A percentile compares a stretch with the other conserved stretches of the same genome.
Conservation (phyloP, 2,113 vertebrate genomes). For the Collichthys lucidus region DNA sequence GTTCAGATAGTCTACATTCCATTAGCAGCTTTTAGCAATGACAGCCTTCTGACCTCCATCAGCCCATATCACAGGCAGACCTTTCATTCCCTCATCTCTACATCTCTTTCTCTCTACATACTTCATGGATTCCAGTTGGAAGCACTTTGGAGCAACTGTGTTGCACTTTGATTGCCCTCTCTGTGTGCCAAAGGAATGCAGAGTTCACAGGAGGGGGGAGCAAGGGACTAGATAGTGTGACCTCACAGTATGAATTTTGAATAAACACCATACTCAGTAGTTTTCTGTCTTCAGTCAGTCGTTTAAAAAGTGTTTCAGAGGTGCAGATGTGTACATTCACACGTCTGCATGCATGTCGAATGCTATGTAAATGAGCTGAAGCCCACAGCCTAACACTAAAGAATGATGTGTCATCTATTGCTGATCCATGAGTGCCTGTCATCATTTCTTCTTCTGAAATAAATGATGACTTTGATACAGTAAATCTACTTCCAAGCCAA, state of each 20-base stretch:
- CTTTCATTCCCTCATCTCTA: background rate
- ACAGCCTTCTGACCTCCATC: constrained; percentile 27
- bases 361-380: background rate
- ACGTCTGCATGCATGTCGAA: background rate
- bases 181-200: constrained; percentile 29
- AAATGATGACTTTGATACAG: background rate
- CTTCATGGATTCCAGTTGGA: constrained; percentile 30
- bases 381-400: background rate
- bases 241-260: constrained; percentile 47
- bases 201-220: background rate
- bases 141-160: constrained; percentile 40
- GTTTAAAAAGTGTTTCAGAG: background rate
- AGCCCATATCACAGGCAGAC: constrained; percentile 30
- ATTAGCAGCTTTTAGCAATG: constrained; percentile 45
- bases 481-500: background rate
- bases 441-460: constrained; percentile 1
- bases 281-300: background rate
- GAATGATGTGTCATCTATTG: constrained; percentile 1
- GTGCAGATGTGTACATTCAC: background rate
- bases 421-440: background rate
- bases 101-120: background rate
- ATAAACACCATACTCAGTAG: constrained; percentile 13
- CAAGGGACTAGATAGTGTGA: constrained; percentile 7
- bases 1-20: constrained; percentile 12
- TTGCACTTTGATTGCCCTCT: constrained; percentile 56